phyloP scores from a whole-genome alignment of 2,797 vertebrate species.

The Argyrosomus regius region DNA sequence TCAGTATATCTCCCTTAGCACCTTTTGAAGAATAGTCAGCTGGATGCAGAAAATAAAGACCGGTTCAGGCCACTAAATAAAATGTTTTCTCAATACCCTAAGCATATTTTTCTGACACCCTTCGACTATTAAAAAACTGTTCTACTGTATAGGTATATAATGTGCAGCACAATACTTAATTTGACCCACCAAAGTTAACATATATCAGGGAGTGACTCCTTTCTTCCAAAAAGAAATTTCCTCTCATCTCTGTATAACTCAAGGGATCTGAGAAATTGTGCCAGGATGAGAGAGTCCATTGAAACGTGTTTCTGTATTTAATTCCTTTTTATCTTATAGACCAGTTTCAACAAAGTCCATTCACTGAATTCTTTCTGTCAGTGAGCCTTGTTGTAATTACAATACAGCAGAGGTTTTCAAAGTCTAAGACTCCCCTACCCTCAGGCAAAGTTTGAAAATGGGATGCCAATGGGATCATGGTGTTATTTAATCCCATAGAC shows the following conservation, averaged over 20 bases:
- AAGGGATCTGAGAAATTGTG: not conserved
- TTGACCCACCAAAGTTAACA: conserved; percentile 16
- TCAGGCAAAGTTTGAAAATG: no score
- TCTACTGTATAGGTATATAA: not conserved
- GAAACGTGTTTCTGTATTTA: not conserved
- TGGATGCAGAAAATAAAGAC: not conserved
- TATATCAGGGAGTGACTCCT: not conserved
- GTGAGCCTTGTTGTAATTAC: not conserved
- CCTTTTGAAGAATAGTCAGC: not conserved
- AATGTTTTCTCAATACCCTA: not conserved
- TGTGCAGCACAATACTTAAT: not conserved
- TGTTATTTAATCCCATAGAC: no score
- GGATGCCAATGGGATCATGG: no score
- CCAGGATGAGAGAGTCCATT: not conserved
- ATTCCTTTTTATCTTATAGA: not conserved
- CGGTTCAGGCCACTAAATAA: not conserved
- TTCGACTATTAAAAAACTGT: not conserved
- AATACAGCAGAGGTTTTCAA: not conserved
- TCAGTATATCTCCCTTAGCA: not conserved
- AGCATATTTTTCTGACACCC: conserved; percentile 5
- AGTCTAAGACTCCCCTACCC: no score
- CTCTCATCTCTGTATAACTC: not conserved
- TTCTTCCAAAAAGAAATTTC: conserved; percentile 3
- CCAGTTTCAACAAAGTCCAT: not conserved
- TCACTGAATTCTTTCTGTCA: not conserved